These are phyloP conservation scores for Coryphaenoides rupestris DNA, from an alignment of 2,113 vertebrate species.

Conservation along the genomic window DNA sequence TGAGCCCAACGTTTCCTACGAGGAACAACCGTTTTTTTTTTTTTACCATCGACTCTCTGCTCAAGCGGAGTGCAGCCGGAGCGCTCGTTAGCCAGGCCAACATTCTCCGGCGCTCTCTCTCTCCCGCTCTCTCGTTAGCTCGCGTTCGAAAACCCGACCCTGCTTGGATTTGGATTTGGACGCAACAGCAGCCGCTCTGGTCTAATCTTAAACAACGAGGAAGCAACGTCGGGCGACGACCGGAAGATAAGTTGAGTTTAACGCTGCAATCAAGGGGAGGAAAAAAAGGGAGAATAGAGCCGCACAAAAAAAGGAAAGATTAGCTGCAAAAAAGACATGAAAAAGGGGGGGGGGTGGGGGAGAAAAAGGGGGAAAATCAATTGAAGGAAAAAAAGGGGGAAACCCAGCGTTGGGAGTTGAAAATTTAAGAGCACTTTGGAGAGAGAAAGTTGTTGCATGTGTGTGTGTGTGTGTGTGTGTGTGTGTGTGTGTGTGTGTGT, in stretches of 20 bases:
- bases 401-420: background rate
- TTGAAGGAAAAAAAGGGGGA: slow-evolving; percentile 12
- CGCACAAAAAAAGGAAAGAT: background rate
- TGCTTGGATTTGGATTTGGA: too few relatives aligned
- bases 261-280: too few relatives aligned
- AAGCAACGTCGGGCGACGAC: background rate
- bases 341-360: background rate
- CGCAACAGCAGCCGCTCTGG: background rate
- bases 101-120: too few relatives aligned
- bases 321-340: slow-evolving; percentile 5
- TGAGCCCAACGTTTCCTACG: slow-evolving; percentile 68
- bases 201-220: background rate
- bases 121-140: too few relatives aligned
- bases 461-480: slow-evolving; percentile 3
- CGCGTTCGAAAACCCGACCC: too few relatives aligned
- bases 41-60: too few relatives aligned
- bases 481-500: background rate
- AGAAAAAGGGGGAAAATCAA: slow-evolving; percentile 8
- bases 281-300: too few relatives aligned
- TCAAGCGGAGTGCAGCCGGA: too few relatives aligned
- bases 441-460: slow-evolving; percentile 11
- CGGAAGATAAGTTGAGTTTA: too few relatives aligned
- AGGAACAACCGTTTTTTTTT: too few relatives aligned
- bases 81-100: too few relatives aligned
- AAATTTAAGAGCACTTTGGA: background rate